Conservation (phyloP, 1,140 invertebrate genomes). For the Arctopsyche grandis region DNA sequence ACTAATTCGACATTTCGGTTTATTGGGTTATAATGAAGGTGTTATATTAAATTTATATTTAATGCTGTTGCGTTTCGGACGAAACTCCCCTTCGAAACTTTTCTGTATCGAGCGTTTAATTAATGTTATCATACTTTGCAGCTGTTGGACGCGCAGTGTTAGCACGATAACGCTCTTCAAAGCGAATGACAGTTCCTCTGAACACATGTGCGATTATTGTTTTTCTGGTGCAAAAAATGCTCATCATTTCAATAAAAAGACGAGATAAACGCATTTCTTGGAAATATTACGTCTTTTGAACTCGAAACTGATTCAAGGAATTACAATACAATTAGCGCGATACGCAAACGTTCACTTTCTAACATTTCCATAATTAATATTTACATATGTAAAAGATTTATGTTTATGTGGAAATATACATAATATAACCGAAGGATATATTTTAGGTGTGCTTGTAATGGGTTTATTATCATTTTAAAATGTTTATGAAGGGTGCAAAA, state of each 20-base stretch:
- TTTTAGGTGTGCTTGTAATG: not conserved
- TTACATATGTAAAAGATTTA: too few species aligned
- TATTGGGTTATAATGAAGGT: too few species aligned
- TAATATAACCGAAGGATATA: not conserved
- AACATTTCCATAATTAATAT: too few species aligned
- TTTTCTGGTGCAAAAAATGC: constrained; percentile 12
- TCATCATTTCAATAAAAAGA: constrained; percentile 6
- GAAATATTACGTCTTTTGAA: not conserved
- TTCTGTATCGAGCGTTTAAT: not conserved
- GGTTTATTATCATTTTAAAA: constrained; percentile 21
- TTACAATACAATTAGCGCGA: too few species aligned
- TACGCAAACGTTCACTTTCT: too few species aligned
- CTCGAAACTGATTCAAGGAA: not conserved
- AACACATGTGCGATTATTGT: constrained; percentile 27
- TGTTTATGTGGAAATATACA: too few species aligned
- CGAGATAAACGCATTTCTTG: not conserved
- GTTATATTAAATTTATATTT: too few species aligned
- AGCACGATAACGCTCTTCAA: not conserved
- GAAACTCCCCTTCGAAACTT: too few species aligned
- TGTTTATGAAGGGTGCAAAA: constrained; percentile 10
- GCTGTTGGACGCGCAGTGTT: not conserved
- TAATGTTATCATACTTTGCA: not conserved
- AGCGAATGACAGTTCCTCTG: not conserved
- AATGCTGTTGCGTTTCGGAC: too few species aligned
- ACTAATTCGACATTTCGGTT: too few species aligned